Conservation (phyloP, 2,888 invertebrate species). For the Tipula helvola region DNA sequence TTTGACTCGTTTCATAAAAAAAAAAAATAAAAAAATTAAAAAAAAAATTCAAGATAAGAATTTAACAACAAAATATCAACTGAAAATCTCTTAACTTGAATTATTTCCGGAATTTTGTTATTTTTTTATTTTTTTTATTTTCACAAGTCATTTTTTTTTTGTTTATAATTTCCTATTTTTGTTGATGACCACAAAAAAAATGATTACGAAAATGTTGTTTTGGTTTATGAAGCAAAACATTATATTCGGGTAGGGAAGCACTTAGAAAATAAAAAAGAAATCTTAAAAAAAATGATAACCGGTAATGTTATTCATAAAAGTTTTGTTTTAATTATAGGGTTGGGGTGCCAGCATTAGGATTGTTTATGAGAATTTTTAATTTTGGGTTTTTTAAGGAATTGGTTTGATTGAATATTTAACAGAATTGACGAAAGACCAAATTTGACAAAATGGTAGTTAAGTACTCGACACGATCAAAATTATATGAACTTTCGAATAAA, state of each 20-base stretch:
- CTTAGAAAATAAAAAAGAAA: background rate
- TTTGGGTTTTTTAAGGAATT: background rate
- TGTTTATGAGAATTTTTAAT: background rate
- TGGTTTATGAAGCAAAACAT: background rate
- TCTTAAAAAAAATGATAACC: background rate
- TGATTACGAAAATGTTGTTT: background rate
- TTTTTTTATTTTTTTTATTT: background rate
- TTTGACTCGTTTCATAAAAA: background rate
- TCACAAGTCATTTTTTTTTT: background rate
- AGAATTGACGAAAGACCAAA: too few species aligned
- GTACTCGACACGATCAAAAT: too few species aligned
- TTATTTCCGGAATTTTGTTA: background rate
- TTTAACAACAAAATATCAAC: background rate
- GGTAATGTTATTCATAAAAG: background rate
- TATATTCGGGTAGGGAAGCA: background rate
- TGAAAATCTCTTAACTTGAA: background rate
- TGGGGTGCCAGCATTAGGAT: background rate
- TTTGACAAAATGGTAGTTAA: too few species aligned
- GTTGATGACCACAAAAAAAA: conserved; percentile 4
- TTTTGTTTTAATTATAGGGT: background rate
- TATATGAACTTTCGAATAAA: too few species aligned
- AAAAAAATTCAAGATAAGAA: background rate
- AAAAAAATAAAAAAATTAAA: background rate
- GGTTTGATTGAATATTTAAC: background rate
- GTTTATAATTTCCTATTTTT: background rate